These are phyloP conservation scores for Borostomias antarcticus DNA, from an alignment of 2,797 vertebrate genomes.

Conservation along the genomic window DNA sequence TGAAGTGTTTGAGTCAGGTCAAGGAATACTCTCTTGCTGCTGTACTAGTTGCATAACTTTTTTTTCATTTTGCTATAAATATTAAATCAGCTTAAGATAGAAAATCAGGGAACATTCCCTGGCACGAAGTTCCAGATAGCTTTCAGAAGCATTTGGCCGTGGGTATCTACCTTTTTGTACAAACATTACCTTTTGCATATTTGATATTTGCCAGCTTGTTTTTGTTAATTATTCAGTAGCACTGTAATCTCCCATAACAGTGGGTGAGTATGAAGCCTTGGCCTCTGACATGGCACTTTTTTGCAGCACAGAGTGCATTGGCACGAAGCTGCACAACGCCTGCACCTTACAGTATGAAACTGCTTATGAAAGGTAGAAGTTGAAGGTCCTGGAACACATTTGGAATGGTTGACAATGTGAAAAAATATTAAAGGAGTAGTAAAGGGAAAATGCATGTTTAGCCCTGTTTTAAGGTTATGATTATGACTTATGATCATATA, in stretches of 20 bases:
- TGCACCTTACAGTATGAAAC: too few relatives aligned
- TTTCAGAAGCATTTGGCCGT: constrained; percentile 63
- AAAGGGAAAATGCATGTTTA: too few relatives aligned
- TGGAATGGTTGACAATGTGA: too few relatives aligned
- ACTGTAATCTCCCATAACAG: constrained; percentile 68
- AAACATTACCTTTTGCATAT: constrained; percentile 78
- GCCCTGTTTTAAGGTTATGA: too few relatives aligned
- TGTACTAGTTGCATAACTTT: too few relatives aligned
- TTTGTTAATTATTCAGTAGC: constrained; percentile 77
- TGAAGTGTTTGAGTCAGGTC: background rate
- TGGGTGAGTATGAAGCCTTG: constrained; percentile 49
- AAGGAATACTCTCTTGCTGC: background rate
- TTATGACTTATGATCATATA: too few relatives aligned
- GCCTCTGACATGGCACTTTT: constrained; percentile 43
- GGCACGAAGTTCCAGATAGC: background rate
- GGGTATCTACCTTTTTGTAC: constrained; percentile 68
- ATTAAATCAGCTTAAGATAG: constrained; percentile 50
- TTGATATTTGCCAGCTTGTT: constrained; percentile 79
- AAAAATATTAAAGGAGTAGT: too few relatives aligned
- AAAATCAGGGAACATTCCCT: constrained; percentile 28
- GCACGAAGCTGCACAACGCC: too few relatives aligned
- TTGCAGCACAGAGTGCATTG: constrained; percentile 6
- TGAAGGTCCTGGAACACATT: too few relatives aligned
- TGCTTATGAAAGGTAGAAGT: too few relatives aligned
- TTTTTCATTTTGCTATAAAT: too few relatives aligned